Percentiles rank a stretch among this genome's conserved stretches.
These are phyloP conservation scores for Synanceia verrucosa DNA, from an alignment of 2,797 vertebrate species.

Conservation along the genomic window DNA sequence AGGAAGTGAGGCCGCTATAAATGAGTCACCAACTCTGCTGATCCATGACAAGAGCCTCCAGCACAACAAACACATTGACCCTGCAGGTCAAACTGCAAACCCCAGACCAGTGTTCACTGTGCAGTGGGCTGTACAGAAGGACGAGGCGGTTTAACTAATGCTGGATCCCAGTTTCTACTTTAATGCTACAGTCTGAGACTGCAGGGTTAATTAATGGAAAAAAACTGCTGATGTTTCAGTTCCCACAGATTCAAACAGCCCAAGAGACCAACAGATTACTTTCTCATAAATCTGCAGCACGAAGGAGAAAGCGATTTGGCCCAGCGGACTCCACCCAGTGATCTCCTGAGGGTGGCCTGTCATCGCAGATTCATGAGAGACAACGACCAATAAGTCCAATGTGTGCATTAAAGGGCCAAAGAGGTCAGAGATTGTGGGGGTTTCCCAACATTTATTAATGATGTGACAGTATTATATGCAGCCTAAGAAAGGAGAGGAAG, in stretches of 20 bases:
- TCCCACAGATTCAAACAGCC: slow-evolving; percentile 58
- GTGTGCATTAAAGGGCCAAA: slow-evolving; percentile 30
- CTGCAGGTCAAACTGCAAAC: slow-evolving; percentile 11
- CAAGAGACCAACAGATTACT: not conserved
- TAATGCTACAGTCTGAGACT: not conserved
- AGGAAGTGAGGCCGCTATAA: not conserved
- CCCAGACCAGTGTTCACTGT: not conserved
- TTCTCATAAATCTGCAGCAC: slow-evolving; percentile 54
- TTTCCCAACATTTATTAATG: slow-evolving; percentile 21
- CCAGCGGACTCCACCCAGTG: not conserved
- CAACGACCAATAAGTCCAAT: not conserved
- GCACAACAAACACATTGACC: slow-evolving; percentile 14
- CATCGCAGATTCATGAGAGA: slow-evolving; percentile 37
- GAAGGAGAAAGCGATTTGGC: slow-evolving; percentile 10
- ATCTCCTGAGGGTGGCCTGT: slow-evolving; percentile 35
- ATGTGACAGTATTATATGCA: slow-evolving; percentile 6
- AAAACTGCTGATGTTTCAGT: slow-evolving; percentile 43
- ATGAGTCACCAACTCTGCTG: slow-evolving; percentile 9
- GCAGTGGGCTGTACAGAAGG: not conserved
- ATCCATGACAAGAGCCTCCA: not conserved
- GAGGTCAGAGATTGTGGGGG: slow-evolving; percentile 1
- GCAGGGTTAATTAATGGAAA: slow-evolving; percentile 12
- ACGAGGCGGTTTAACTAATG: not conserved
- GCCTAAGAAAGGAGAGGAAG: slow-evolving; percentile 1
- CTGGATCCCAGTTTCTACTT: not conserved